Base-by-base conservation (phyloP, 2,888 invertebrate species). In the Anodontia alba region DNA sequence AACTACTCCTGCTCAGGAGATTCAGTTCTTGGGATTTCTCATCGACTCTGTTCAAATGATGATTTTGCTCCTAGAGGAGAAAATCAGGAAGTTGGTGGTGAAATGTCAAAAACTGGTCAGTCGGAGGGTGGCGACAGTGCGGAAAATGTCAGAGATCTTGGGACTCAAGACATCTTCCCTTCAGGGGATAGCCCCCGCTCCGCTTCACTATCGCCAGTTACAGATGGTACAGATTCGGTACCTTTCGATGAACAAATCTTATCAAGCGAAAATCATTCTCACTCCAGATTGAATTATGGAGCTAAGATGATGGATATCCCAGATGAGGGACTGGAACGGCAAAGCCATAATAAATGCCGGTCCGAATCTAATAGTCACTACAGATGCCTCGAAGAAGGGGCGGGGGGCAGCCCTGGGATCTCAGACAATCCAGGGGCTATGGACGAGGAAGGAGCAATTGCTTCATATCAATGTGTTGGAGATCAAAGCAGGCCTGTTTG, bases 301-400 rank as follows among this genome's bases (percentile, higher is more conserved):
- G 29, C 51, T 79, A 8, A 43, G 54, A 20, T 79, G 74, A 74
- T 79, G 70, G 70, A 69, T 73, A 8, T 42, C 20, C 7, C 57
- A 79, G 46, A 43, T 73, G 43, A 10, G 26, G 36, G 26, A 69
- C 29, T 69, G 70, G 67, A 80, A 76, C 66, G 80, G 80, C 29
- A 75, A 66, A 43, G 23, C 76, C 8, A 54, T 75, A 17, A 76
- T 75, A 1, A 49, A 42, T n/a, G 31, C 80, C 17, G 67, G 67
- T 2, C 76, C 75, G n/a, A 66, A 75, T 23, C 0, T 74, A 70
- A 79, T 43, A 3, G 23, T 79, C 8, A 33, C 36, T 8, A 80
- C 51, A 7, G 80, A 80, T 80, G 75, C 80, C 26, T 80, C 80
- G 15, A 80, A 80, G 36, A 57, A 23, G 68, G 74, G 79, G 43